phyloP scores from a whole-genome alignment of 2,797 vertebrate genomes.

The Aythya fuligula region DNA sequence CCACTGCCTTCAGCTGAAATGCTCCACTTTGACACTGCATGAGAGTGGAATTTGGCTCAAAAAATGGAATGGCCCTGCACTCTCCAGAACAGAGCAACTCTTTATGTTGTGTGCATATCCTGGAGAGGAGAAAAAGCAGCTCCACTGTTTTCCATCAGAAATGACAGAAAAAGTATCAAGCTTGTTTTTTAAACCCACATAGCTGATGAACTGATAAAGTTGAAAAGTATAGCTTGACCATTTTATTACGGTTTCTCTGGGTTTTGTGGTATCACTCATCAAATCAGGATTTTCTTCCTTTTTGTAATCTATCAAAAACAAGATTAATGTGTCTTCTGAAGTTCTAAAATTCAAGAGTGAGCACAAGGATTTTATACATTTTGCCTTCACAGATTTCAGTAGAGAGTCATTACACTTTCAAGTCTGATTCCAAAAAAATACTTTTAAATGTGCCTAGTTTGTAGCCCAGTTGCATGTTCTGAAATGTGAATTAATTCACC shows the following conservation, averaged over 20 bases:
- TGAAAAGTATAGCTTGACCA: neutral
- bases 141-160: constrained; percentile 64
- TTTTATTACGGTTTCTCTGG: constrained; percentile 10
- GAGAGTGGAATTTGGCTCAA: neutral
- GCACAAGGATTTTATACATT: neutral
- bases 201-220: constrained; percentile 43
- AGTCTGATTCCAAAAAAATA: neutral
- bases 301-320: neutral
- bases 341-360: neutral
- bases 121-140: constrained; percentile 21
- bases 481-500: neutral
- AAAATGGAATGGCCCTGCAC: neutral
- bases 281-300: constrained; percentile 20
- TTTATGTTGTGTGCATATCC: neutral
- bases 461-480: neutral
- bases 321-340: neutral
- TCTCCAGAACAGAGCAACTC: neutral
- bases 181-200: constrained; percentile 4
- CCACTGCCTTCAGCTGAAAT: neutral
- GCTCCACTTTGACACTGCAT: neutral
- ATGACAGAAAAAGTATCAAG: constrained; percentile 57
- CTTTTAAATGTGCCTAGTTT: neutral
- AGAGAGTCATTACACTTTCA: neutral
- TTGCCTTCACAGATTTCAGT: neutral
- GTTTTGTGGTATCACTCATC: constrained; percentile 9